Evolutionary conservation across 2,113 vertebrate species (phyloP).

Genomic region (Petroica traversi): DNA sequence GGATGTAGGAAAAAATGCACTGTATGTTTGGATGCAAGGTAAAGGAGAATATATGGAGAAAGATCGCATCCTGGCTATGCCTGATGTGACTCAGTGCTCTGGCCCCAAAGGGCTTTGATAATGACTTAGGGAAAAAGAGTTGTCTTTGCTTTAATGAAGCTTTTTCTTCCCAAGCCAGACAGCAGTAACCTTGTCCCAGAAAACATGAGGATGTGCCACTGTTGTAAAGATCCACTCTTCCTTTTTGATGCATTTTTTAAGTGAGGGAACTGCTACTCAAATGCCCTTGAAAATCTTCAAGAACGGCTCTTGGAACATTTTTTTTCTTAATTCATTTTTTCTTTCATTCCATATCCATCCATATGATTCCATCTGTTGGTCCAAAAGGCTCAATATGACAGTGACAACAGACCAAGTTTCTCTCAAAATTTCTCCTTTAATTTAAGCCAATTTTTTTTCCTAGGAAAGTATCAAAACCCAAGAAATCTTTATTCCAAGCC

Average conservation of each 20-base stretch:
- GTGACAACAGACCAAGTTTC: neutral
- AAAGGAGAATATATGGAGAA: neutral
- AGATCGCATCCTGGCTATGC: neutral
- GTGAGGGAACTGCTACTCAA: neutral
- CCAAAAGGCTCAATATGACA: neutral
- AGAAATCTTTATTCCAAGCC: neutral
- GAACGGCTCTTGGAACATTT: neutral
- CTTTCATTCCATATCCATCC: neutral
- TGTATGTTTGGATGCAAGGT: neutral
- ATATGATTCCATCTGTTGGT: neutral
- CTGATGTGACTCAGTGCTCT: neutral
- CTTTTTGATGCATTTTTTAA: slow-evolving; percentile 14
- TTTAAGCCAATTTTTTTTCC: neutral
- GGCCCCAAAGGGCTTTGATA: neutral
- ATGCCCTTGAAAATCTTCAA: neutral
- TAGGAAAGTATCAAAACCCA: neutral
- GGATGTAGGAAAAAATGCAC: neutral
- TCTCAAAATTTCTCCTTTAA: neutral
- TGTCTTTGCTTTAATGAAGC: neutral
- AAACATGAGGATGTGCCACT: neutral
- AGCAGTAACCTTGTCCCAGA: neutral
- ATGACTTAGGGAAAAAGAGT: neutral
- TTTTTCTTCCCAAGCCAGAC: neutral
- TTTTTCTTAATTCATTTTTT: neutral
- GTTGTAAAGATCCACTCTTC: neutral